A percentile compares a stretch with the other conserved stretches of the same genome.
These are phyloP conservation scores for Pavo muticus DNA, from an alignment of 2,113 vertebrate genomes.

Conservation along the genomic window DNA sequence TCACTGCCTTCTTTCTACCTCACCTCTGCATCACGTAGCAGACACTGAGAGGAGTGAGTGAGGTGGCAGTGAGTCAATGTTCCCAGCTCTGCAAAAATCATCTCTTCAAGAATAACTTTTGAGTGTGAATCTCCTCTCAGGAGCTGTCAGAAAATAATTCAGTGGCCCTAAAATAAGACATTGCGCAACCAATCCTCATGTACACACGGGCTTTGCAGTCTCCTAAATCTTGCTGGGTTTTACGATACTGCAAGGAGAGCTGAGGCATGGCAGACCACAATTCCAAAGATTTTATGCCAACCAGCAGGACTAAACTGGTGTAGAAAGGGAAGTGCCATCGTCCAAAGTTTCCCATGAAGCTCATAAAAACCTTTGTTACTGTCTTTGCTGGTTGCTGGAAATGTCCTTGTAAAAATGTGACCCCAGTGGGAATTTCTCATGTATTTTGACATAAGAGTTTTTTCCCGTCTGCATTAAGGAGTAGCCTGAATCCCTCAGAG, in stretches of 20 bases:
- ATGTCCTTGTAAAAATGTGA: neutral
- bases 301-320: neutral
- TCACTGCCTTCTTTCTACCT: neutral
- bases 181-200: neutral
- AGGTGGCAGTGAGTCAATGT: constrained; percentile 22
- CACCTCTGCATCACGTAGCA: neutral
- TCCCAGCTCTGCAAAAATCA: constrained; percentile 2
- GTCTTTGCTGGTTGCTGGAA: neutral
- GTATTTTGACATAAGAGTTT: neutral
- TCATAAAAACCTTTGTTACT: neutral
- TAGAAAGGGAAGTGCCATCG: neutral
- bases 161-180: neutral
- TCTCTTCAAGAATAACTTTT: neutral
- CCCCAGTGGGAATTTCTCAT: neutral
- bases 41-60: neutral
- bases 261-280: neutral
- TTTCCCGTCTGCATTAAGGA: neutral
- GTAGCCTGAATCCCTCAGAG: neutral
- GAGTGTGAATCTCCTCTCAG: neutral
- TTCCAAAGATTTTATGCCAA: neutral
- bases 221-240: neutral
- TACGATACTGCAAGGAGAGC: neutral
- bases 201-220: neutral
- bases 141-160: constrained; percentile 11
- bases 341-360: neutral